Conservation (phyloP, 2,888 invertebrate species). For the Prosapia bicincta region DNA sequence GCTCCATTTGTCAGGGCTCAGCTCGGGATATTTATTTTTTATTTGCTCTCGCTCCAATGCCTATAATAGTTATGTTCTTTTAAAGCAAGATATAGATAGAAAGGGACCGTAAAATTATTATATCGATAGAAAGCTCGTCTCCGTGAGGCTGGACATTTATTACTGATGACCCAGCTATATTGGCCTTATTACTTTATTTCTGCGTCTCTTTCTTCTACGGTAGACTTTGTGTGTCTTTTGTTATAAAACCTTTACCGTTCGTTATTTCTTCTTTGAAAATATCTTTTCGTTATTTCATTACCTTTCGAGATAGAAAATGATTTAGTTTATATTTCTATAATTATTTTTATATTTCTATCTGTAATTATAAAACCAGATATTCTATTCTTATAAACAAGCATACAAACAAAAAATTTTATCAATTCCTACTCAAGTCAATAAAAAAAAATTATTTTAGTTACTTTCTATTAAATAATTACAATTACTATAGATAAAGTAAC, state of each 20-base stretch:
- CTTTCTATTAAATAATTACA: too few species aligned
- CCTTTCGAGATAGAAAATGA: too few species aligned
- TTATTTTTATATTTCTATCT: too few species aligned
- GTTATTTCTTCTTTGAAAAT: too few species aligned
- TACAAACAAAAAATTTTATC: too few species aligned
- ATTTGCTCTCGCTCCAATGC: neutral
- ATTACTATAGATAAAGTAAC: too few species aligned
- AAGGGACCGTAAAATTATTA: neutral
- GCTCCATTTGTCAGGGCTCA: neutral
- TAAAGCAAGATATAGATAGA: neutral
- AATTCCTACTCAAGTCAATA: too few species aligned
- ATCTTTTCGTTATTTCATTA: too few species aligned
- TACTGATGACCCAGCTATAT: neutral
- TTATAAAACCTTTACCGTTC: neutral
- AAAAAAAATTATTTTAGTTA: too few species aligned
- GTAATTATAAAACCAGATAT: too few species aligned
- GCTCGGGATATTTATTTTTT: neutral
- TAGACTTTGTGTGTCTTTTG: neutral
- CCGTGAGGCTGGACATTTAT: neutral
- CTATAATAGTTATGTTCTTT: neutral
- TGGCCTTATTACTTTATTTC: neutral
- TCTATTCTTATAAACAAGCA: too few species aligned
- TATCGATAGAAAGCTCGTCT: constrained; percentile 2
- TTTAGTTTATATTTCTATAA: too few species aligned
- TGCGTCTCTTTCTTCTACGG: neutral